Evolutionary conservation across 1,140 invertebrate species (phyloP), one percentile per base, ranked within the genome.

Genomic region (Pseudomyrmex sp.): DNA sequence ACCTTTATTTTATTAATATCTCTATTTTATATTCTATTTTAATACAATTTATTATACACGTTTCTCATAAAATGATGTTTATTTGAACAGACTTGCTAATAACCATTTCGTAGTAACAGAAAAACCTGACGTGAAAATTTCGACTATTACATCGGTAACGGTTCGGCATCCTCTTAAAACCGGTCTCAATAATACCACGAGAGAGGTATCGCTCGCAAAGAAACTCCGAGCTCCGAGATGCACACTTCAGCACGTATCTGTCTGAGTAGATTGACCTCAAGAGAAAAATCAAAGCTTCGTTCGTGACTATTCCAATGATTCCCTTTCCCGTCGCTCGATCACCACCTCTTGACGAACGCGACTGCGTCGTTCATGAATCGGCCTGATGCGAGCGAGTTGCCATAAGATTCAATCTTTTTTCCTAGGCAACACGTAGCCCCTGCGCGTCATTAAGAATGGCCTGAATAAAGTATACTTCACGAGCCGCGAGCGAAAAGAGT

Each of bases 241-340:
- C 73, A 77, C 72, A 48, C 80, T 87, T 87, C 63, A 54, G 85
- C 85, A 88, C 86, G 86, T 87, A 80, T 87, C 46, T 63, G 82
- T 54, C 46, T 58, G 82, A 44, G 85, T 80, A 56, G 63, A 82
- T 87, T 73, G 82, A 75, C 74, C 83, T 72, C 75, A 12, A 8
- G 75, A 88, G 83, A 88, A 85, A 88, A 87, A 88, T 88, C 86
- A 85, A 82, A 75, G 63, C 59, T 23, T 68, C 61, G 73, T 83
- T 68, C 68, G 83, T 88, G 83, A 84, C 83, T 76, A 74, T 82
- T 66, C 48, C 63, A 79, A 69, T 52, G 82, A 69, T 2, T 59
- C 54, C n/a, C 52, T 50, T 10, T 44, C 2, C 7, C 12, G 15
- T 13, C 56, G 10, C 26, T 48, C 26, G 26, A 23, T 9, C 20